Base-by-base conservation (phyloP, 2,888 invertebrate species). In the Drosophila testacea region DNA sequence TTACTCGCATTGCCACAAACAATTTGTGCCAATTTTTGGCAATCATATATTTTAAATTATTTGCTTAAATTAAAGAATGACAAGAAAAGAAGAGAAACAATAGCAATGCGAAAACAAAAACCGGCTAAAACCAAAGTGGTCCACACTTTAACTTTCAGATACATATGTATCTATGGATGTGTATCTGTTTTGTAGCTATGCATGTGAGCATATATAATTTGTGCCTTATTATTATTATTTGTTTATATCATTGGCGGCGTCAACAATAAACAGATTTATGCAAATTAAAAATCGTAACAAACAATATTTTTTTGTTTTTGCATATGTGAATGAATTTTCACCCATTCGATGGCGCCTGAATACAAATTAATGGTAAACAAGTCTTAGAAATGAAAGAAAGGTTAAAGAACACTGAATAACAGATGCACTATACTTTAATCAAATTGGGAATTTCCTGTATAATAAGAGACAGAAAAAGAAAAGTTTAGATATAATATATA, bases 251-350 rank as follows among this genome's bases (percentile, higher is more conserved):
- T 41, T 59, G n/a, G 44, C 9, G 60, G 50, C 62, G 59, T 55
- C 71, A 67, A 80, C 73, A 81, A 77, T 62, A 57, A 72, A 57
- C 64, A 65, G 60, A 72, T 61, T 77, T 77, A 77, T 77, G 81
- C 78, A 81, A 77, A 77, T 77, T 66, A 41, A 32, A 66, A 55
- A 55, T 32, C 39, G 51, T 41, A 79, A 56, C 60, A 69, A 79
- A 69, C 51, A 59, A 38, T 51, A 38, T 51, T 48, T 32, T 32
- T 32, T 32, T 32, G 0, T 32, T 32, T 74, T 65, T 59, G 65
- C 74, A 60, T 38, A 67, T 64, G 16, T 71, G 72, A 80, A 80
- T 71, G 54, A 67, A 67, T 77, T 77, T 77, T 81, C 54, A 72
- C 57, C 11, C n/a, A 39, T 11, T 36, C 42, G 41, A 48, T 56